Base-by-base conservation (phyloP, 2,888 invertebrate genomes). In the Ephialtes manifestator region DNA sequence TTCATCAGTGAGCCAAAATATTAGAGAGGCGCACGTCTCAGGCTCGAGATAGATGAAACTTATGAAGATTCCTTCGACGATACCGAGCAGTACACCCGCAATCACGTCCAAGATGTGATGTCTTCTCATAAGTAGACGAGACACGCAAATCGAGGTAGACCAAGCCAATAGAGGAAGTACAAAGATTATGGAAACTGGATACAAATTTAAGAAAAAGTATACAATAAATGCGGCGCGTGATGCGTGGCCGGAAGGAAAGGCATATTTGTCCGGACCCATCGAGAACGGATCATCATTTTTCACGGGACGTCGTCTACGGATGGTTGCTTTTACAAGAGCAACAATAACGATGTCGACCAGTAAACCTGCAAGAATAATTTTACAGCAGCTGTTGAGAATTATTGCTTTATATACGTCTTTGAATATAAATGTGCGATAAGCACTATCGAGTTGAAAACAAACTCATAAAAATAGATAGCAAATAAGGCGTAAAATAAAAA, bases 191-290 rank as follows among this genome's bases (percentile, higher is more conserved):
- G 96, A 94, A 2, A 97, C 89, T 0, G 97, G 96, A 93, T 96
- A 95, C 28, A 97, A 90, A 85, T 95, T 94, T 4, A 96, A 95
- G 87, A 98, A 97, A 92, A 97, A 97, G 82, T 96, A 96, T 4
- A 96, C 95, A 28, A 99, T 95, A 92, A 97, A 96, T 4, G 97
- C 95, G 0, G 98, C 96, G 88, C 99, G 95, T 35, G 99, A 98
- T 0, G 98, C 96, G 94, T 99, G 99, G 0, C 99, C 99, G 0
- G 99, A 99, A 13, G 99, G 99, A 93, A 99, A 99, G 68, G 97
- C 96, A 93, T 97, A 99, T 90, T 98, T 97, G 94, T 99, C 99
- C 0, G 98, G 97, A 0, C 98, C 97, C 24, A 98, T 94, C 87
- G 97, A 95, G 92, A 97, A 97, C 88, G 96, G 96, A 84, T 95